Evolutionary conservation across 2,113 vertebrate genomes (phyloP).

Genomic region (Otocyon megalotis): DNA sequence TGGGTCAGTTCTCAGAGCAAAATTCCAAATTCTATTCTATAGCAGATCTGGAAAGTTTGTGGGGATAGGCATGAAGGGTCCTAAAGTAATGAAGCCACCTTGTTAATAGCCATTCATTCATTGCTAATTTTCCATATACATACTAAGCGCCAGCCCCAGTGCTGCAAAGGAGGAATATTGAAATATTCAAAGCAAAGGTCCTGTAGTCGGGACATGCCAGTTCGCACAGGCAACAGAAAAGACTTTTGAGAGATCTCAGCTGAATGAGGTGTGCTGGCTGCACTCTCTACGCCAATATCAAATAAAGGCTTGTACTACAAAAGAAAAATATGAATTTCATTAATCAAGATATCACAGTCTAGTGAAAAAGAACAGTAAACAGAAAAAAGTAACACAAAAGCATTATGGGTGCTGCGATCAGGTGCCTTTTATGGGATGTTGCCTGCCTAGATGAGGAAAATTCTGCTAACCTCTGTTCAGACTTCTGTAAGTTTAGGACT

Average conservation of each 20-base stretch:
- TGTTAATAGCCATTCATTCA: neutral
- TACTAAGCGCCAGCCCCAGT: neutral
- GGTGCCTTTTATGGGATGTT: neutral
- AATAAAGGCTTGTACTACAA: neutral
- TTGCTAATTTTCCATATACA: neutral
- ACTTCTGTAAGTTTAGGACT: neutral
- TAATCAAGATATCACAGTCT: neutral
- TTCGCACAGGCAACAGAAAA: neutral
- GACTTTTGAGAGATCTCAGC: neutral
- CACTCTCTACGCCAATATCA: neutral
- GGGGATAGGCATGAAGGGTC: neutral
- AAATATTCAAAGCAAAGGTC: neutral
- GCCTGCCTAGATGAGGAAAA: neutral
- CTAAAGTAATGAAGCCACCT: neutral
- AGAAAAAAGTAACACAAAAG: neutral
- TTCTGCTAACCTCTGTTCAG: neutral
- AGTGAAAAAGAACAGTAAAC: neutral
- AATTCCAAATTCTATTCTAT: neutral
- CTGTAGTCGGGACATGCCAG: neutral
- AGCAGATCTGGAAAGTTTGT: neutral
- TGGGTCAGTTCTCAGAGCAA: neutral
- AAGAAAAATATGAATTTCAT: neutral
- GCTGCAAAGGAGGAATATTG: neutral
- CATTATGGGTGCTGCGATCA: neutral
- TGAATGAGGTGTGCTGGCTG: neutral